Evolutionary conservation across 2,888 invertebrate species (phyloP).

Genomic region (Alsophila aescularia): DNA sequence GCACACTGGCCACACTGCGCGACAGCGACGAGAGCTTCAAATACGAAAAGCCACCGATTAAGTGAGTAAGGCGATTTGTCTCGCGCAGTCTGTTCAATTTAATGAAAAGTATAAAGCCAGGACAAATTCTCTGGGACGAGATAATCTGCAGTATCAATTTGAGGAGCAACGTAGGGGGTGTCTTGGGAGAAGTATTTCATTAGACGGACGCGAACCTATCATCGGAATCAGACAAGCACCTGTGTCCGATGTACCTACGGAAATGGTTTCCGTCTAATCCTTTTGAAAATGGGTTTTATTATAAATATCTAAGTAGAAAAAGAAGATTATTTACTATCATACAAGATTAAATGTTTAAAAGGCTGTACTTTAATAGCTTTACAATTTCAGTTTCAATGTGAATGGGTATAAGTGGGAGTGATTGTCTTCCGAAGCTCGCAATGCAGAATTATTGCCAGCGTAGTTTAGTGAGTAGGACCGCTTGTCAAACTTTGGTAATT

Average conservation of each 20-base stretch:
- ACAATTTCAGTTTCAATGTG: conserved; percentile 38
- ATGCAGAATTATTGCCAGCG: conserved; percentile 78
- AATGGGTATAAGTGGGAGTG: conserved; percentile 50
- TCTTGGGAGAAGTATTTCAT: conserved; percentile 77
- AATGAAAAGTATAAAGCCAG: conserved; percentile 74
- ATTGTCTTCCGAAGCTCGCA: conserved; percentile 65
- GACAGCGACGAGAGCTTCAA: conserved; percentile 24
- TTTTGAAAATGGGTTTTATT: too few species aligned
- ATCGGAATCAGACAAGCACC: conserved; percentile 38
- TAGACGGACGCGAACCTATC: conserved; percentile 48
- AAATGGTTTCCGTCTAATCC: not conserved
- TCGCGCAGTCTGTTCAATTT: conserved; percentile 65
- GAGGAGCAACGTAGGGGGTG: conserved; percentile 59
- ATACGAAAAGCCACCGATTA: conserved; percentile 39
- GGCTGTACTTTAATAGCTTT: not conserved
- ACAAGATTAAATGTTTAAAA: not conserved
- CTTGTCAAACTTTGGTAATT: conserved; percentile 84
- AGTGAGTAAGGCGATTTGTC: conserved; percentile 62
- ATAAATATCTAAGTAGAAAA: too few species aligned
- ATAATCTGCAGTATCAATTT: conserved; percentile 80
- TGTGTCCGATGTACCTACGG: conserved; percentile 28
- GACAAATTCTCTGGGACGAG: conserved; percentile 64
- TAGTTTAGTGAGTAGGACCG: conserved; percentile 74
- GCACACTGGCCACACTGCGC: conserved; percentile 12
- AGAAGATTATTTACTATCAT: too few species aligned